These are phyloP conservation scores for Propithecus coquereli DNA, from an alignment of 2,113 vertebrate species.

Conservation along the genomic window DNA sequence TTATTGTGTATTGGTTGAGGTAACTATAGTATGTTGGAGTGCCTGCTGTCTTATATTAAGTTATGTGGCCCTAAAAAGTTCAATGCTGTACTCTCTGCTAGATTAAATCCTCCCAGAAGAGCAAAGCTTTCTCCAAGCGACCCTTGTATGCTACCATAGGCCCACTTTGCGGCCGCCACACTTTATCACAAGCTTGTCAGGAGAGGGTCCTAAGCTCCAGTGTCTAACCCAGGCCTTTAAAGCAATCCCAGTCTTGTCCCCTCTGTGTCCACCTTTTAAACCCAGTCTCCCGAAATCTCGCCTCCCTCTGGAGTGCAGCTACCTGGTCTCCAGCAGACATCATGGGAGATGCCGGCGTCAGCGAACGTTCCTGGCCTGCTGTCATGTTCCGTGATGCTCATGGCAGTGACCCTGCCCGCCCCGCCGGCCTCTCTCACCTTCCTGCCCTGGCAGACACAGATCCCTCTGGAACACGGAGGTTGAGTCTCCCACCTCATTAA, in stretches of 20 bases:
- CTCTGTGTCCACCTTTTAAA: background rate
- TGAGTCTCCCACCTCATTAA: no score
- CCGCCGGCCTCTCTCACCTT: no score
- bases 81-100: background rate
- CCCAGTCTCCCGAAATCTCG: accelerated
- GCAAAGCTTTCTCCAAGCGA: accelerated
- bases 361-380: no score
- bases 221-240: background rate
- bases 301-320: background rate
- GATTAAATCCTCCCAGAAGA: background rate
- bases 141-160: background rate
- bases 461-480: no score
- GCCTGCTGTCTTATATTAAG: background rate
- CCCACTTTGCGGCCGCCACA: accelerated
- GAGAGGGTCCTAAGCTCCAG: background rate
- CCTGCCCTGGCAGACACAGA: no score
- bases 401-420: no score
- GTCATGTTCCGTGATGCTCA: no score
- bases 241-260: background rate
- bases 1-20: background rate
- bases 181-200: accelerated
- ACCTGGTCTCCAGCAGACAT: background rate
- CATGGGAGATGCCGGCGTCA: background rate
- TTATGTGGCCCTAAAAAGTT: background rate
- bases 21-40: background rate